Evolutionary conservation across 1,140 invertebrate genomes (phyloP).

Genomic region (Bombus picipes): DNA sequence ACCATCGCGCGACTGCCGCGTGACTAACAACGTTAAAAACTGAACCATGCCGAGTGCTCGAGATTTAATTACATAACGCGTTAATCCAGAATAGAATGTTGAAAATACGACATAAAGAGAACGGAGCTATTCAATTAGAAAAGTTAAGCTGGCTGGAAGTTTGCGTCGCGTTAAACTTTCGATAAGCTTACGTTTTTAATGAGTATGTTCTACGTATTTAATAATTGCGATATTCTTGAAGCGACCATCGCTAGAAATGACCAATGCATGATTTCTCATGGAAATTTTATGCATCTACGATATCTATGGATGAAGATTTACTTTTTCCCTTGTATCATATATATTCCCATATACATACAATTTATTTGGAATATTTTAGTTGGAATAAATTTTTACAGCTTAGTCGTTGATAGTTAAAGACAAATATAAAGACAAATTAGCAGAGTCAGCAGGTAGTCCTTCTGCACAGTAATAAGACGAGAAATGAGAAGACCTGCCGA

Average conservation of each 20-base stretch:
- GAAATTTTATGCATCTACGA: too few species aligned
- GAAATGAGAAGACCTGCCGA: conserved; percentile 10
- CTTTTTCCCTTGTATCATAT: too few species aligned
- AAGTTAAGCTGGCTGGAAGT: background rate
- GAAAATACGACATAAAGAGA: background rate
- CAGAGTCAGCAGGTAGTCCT: too few species aligned
- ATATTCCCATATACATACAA: too few species aligned
- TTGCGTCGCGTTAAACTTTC: background rate
- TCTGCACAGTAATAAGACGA: background rate
- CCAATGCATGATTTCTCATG: too few species aligned
- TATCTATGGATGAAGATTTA: too few species aligned
- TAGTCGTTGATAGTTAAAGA: too few species aligned
- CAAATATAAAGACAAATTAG: too few species aligned
- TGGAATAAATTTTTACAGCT: too few species aligned
- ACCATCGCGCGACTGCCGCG: conserved; percentile 13
- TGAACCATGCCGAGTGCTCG: conserved; percentile 6
- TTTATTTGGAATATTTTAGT: too few species aligned
- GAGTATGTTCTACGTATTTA: background rate
- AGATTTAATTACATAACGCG: conserved; percentile 29
- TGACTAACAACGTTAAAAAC: conserved; percentile 58
- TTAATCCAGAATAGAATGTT: conserved; percentile 24
- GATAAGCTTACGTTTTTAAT: background rate
- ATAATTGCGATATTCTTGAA: too few species aligned
- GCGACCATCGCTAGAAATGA: too few species aligned
- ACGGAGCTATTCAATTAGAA: conserved; percentile 1